Percentiles rank a stretch among this genome's conserved stretches.
Evolutionary conservation across 2,888 invertebrate genomes (phyloP).

Genomic region (Pristionchus japonicus): DNA sequence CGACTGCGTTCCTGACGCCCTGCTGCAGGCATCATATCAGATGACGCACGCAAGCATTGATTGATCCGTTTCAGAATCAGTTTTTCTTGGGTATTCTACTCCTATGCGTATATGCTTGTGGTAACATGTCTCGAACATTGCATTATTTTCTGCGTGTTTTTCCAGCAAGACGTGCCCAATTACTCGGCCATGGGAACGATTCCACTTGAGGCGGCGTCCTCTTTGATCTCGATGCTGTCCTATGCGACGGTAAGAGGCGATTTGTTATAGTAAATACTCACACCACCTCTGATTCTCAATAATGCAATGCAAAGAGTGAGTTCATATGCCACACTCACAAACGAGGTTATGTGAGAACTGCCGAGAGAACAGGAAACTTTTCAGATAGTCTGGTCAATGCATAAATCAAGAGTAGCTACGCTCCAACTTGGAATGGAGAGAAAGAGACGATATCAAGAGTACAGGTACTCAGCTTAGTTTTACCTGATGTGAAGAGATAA

Average conservation of each 20-base stretch:
- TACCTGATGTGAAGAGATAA: too few relatives aligned
- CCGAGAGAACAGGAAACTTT: neutral
- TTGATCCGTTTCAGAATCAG: too few relatives aligned
- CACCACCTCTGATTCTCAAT: neutral
- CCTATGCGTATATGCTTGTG: too few relatives aligned
- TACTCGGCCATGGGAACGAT: neutral
- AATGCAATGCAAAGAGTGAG: neutral
- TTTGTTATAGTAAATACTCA: too few relatives aligned
- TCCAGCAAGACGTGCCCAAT: too few relatives aligned
- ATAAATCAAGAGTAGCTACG: neutral
- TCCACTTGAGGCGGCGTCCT: neutral
- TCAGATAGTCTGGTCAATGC: neutral
- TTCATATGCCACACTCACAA: too few relatives aligned
- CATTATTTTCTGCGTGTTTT: too few relatives aligned
- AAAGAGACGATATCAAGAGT: neutral
- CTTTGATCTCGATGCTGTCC: neutral
- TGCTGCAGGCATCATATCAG: neutral
- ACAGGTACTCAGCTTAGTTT: neutral
- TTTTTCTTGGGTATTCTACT: too few relatives aligned
- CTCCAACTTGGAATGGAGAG: neutral
- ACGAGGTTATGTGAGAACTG: too few relatives aligned
- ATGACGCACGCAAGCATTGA: too few relatives aligned
- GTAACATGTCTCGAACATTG: too few relatives aligned
- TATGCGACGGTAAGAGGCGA: neutral
- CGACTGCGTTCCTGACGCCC: neutral